Base-by-base conservation (phyloP, 2,888 invertebrate genomes). In the Cryptocephalus moraei region DNA sequence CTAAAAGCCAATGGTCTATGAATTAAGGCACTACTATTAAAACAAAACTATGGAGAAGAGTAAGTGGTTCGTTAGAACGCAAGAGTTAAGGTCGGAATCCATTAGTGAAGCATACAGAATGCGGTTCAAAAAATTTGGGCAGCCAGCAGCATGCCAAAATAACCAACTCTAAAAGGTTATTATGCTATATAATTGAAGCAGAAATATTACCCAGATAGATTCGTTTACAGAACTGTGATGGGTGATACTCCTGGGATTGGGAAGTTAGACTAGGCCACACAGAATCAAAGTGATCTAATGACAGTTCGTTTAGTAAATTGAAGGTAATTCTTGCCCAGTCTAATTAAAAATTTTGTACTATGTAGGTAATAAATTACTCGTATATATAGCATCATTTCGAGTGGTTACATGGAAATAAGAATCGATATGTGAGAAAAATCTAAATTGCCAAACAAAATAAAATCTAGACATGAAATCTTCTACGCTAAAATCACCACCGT, bases 111-210 rank as follows among this genome's bases (percentile, higher is more conserved):
- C 66, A 67, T 65, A 67, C 67, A 67, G 64, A 67, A 67, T 64
- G 66, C 60, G 49, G 34, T 56, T 48, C 51, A 48, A 51, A 39
- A 52, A 44, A 52, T 49, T 58, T 61, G 58, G 64, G 61, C 63
- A 63, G 65, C 65, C 66, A 67, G 61, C 62, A 65, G 64, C 67
- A 67, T 67, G 66, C 67, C 65, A 62, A 63, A 60, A 53, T 56
- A 56, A 54, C 51, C 56, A 61, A 59, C 54, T 61, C 57, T 61
- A 60, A 61, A 53, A 22, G 6, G 6, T 22, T 22, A 4, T 22
- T 22, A 53, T 56, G 56, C 60, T 56, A 57, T 49, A 55, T 47
- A 39, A 31, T 47, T 46, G 45, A 49, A 54, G 47, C 61, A 62
- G 62, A 63, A 65, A 62, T 60, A 59, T 61, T 61, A 63, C 63